These are phyloP conservation scores for Melanerpes aurifrons DNA, from an alignment of 2,113 vertebrate species.

Conservation along the genomic window DNA sequence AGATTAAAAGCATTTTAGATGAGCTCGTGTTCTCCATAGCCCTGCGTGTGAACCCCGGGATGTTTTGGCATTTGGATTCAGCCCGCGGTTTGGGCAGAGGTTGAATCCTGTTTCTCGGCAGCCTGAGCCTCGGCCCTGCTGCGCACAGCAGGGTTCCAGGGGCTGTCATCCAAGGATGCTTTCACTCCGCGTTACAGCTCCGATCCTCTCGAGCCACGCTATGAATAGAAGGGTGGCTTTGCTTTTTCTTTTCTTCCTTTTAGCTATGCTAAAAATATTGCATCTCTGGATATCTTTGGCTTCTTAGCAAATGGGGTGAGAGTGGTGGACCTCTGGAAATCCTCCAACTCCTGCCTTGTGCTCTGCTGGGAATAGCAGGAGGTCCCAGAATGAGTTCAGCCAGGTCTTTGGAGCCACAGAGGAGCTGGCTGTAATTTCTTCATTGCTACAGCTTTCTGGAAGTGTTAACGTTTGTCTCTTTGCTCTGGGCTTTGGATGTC, in stretches of 20 bases:
- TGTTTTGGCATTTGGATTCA: conserved; percentile 42
- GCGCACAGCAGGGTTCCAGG: conserved; percentile 34
- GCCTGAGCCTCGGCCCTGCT: conserved; percentile 17
- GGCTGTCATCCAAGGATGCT: conserved; percentile 40
- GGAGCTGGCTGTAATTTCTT: not conserved
- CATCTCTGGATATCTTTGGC: not conserved
- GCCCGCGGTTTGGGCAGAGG: not conserved
- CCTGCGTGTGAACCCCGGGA: not conserved
- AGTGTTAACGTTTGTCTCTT: not conserved
- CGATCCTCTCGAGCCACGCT: not conserved
- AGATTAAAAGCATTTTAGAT: conserved; percentile 50
- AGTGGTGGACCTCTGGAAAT: not conserved
- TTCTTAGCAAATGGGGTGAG: not conserved
- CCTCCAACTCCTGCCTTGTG: not conserved
- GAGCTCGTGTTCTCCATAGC: not conserved
- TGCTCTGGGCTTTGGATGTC: conserved; percentile 21
- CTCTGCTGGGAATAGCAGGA: conserved; percentile 29
- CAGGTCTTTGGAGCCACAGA: not conserved
- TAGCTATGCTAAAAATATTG: not conserved
- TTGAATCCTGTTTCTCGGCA: not conserved
- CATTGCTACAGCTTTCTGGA: conserved; percentile 8
- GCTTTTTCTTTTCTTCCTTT: not conserved
- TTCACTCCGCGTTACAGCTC: conserved; percentile 40
- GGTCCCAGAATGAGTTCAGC: not conserved
- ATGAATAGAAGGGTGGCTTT: conserved; percentile 30